Conservation (phyloP, 2,113 vertebrate genomes). For the Eclectus roratus region DNA sequence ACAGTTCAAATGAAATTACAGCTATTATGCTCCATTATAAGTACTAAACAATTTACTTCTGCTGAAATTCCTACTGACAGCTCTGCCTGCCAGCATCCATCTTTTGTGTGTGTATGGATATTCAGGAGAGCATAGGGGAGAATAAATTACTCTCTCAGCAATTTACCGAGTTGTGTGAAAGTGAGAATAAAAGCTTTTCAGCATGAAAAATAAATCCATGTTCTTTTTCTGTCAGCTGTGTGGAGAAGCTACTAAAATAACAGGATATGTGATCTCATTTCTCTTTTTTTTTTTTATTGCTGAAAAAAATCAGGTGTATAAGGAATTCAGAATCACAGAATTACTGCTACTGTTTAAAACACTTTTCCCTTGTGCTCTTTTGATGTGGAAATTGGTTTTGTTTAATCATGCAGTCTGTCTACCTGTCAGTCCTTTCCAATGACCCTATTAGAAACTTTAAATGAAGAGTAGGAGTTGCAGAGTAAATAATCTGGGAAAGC, state of each 20-base stretch:
- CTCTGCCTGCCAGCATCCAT: slow-evolving; percentile 55
- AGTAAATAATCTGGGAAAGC: neutral
- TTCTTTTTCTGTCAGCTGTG: neutral
- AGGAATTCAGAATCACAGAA: neutral
- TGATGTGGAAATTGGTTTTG: neutral
- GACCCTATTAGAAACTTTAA: neutral
- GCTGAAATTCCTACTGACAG: slow-evolving; percentile 60
- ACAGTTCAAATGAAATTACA: slow-evolving; percentile 73
- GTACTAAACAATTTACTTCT: slow-evolving; percentile 74
- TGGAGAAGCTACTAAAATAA: slow-evolving; percentile 18
- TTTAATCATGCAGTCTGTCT: neutral
- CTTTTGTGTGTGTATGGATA: slow-evolving; percentile 45
- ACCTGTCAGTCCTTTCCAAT: neutral
- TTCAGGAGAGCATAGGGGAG: slow-evolving; percentile 61
- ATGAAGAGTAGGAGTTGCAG: neutral
- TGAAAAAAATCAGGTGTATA: neutral
- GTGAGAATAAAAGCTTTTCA: slow-evolving; percentile 70
- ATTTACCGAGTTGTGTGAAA: slow-evolving; percentile 62
- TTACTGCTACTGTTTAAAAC: neutral
- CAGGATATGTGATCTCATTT: neutral
- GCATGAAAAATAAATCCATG: slow-evolving; percentile 15
- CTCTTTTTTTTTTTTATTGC: neutral
- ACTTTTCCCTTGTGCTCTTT: neutral
- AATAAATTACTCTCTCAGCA: slow-evolving; percentile 54
- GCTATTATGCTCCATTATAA: slow-evolving; percentile 72